Evolutionary conservation across 30 jellyfish, hydroid and myxozoan genomes (phyloP), one percentile per base, ranked within the genome.

Genomic region (Pelagia noctiluca): DNA sequence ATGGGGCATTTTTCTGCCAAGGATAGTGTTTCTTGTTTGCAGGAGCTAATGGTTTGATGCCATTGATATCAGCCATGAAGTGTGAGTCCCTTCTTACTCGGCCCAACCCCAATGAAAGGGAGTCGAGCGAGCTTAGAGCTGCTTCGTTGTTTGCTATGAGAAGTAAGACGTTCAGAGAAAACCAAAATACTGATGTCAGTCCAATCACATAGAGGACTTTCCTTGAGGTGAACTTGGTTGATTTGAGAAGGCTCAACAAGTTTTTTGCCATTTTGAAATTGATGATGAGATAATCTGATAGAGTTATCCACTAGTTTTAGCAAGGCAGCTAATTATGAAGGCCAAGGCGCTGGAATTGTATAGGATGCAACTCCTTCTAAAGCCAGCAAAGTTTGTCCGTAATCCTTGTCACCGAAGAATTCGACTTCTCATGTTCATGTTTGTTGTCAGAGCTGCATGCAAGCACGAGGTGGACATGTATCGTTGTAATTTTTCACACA

Each of bases 141-240:
- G 91, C 84, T 72, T 94, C 90, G 71, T 94, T 88, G 67, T 88
- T 88, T 11, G 97, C 97, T 35, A 88, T 88, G 48, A 94, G 72
- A 32, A 94, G 82, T 54, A 94, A 54, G 26, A 88, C 92, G 72
- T 88, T 94, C 82, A 94, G 32, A 13, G 99, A 88, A 61, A 94
- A 88, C 99, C 99, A 94, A 73, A 94, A 88, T 34, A 79, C 95
- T 18, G 99, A 88, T 12, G 99, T 88, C 63, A 94, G 60, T 1
- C 84, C 97, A n/a, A 94, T 75, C 13, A 94, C 70, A 71, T 94
- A 94, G 19, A 94, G 26, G 28, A 94, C 70, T 49, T 78, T 88
- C 49, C 50, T 78, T 34, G 91, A 50, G 2, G 84, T 76, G 42
- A 87, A 35, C 52, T 74, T 85, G 24, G 82, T 60, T n/a, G 84